Evolutionary conservation across 2,797 vertebrate species (phyloP), one percentile per base, ranked within the genome.

Genomic region (Rhinella marina): DNA sequence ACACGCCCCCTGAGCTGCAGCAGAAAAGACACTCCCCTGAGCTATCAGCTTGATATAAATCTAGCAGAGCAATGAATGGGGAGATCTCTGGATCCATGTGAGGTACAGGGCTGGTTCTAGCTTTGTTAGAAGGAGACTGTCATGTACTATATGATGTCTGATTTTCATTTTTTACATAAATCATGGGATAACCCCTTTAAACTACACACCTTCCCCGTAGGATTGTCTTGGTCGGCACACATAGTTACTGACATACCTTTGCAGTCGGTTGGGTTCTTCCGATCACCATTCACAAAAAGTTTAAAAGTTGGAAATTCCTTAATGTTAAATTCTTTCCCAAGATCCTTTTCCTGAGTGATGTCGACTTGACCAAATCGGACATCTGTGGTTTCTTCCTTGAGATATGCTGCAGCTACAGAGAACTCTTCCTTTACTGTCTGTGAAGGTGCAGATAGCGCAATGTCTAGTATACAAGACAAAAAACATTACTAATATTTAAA

Each of bases 251-350:
- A 32, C 27, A 32, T 73, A 99, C 97, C 95, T 91, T 96, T 96
- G 90, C 97, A 98, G 75, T 92, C 91, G 57, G 94, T 94, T 16
- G 96, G 96, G 82, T 95, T 93, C 78, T 93, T 89, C 90, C 96
- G 96, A 87, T 96, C 95, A 81, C 97, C 96, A 32, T 94, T 93
- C 5, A 97, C 93, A 93, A 96, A 99, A 32, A 98, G 94, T 84
- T 95, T 96, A 91, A 98, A 91, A 0, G 93, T 91, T 0, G 96
- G 95, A 27, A 94, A 92, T 19, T 90, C 91, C 0, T 90, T 93
- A 41, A 94, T 90, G 0, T 94, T 93, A 76, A 99, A 96, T 76
- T 96, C 94, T 91, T 95, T 94, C 2, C 89, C 94, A 70, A 99
- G 93, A 0, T 96, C 95, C 7, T 94, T 95, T 89, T 99, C 96